Percentiles rank a stretch among this genome's conserved stretches.
Conservation (phyloP, 2,113 vertebrate genomes). For the Callionymus lyra region DNA sequence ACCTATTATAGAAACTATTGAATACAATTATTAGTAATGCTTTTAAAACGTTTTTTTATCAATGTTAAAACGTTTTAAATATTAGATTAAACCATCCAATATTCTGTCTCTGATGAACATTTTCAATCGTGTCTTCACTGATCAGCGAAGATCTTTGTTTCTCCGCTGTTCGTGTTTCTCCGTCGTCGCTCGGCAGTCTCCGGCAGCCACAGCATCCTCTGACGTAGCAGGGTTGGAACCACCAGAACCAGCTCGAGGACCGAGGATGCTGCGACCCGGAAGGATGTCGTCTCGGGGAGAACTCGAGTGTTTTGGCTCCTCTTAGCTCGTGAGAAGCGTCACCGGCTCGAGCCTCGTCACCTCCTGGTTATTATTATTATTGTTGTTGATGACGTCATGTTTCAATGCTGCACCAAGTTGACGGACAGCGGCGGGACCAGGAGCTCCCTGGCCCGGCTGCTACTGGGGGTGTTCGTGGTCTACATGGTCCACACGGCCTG, state of each 20-base stretch:
- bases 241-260: too few relatives aligned
- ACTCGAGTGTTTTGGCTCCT: slow-evolving; percentile 7
- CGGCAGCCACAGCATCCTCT: not conserved
- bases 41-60: too few relatives aligned
- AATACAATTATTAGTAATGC: too few relatives aligned
- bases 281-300: slow-evolving; percentile 37
- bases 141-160: too few relatives aligned
- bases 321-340: too few relatives aligned
- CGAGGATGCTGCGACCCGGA: slow-evolving; percentile 31
- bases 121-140: too few relatives aligned
- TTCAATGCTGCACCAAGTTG: slow-evolving; percentile 56
- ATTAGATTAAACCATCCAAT: too few relatives aligned
- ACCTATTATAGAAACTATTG: too few relatives aligned
- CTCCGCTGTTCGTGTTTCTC: not conserved
- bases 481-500: slow-evolving; percentile 90
- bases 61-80: too few relatives aligned
- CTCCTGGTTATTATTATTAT: not conserved
- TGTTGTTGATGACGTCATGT: slow-evolving; percentile 51
- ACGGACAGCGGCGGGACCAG: slow-evolving; percentile 40
- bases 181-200: not conserved
- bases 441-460: slow-evolving; percentile 80
- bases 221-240: too few relatives aligned
- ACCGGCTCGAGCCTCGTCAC: not conserved
- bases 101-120: too few relatives aligned
- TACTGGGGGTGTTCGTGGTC: slow-evolving; percentile 84